Base-by-base conservation (phyloP, 2,113 vertebrate species). In the Hippocampus abdominalis region DNA sequence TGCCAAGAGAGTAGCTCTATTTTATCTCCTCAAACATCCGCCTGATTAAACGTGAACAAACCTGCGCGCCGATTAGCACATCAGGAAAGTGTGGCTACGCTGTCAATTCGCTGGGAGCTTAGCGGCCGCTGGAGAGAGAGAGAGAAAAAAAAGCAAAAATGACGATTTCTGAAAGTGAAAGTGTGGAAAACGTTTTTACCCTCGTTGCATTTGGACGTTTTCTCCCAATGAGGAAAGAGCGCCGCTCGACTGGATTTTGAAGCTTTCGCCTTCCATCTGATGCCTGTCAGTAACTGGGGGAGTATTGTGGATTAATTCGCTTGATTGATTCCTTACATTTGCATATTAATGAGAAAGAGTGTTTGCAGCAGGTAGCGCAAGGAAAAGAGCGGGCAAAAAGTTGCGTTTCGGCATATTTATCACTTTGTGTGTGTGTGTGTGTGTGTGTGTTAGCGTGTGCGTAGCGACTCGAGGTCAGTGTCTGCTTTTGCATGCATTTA, bases 291-390 rank as follows among this genome's bases (percentile, higher is more conserved):
- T 92, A 91, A 92, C 90, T 89, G 85, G 79, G 80, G 73, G 74
- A 85, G 88, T 81, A 84, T 86, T 80, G 80, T 81, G 89, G 90
- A 92, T 91, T 93, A 92, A 92, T 91, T 91, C 86, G 73, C 77
- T 87, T 89, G 90, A 91, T 86, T 91, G 86, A 91, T 89, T 89
- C 86, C 82, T 76, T 68, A 81, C 74, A 93, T 93, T 93, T 92
- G 88, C 91, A 93, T 93, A 88, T 91, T 92, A 92, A 92, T 92
- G 82, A 92, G 84, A 89, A 87, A 89, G 81, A 84, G 84, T 81
- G 84, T 87, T 85, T 88, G 77, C 80, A 83, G 89, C 90, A 91
- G 82, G 86, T 90, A 84, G 79, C 68, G 76, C 46, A 86, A 74
- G 80, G 77, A 84, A 59, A 42, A 23, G 86, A 86, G 77, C 86